Base-by-base conservation (phyloP, 2,888 invertebrate species). In the Drosophila buzzatii region DNA sequence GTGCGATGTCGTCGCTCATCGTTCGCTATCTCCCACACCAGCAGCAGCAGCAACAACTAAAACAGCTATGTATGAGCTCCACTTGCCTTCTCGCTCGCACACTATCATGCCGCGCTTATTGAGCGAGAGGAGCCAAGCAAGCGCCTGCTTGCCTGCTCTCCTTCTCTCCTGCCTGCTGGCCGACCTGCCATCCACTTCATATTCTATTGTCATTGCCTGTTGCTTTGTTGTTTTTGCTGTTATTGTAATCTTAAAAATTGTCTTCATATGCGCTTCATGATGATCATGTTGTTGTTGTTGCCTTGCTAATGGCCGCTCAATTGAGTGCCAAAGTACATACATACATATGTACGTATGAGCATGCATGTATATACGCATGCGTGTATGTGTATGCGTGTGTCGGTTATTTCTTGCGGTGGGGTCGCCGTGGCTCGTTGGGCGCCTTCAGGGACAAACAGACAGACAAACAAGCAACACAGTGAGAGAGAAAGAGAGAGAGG, bases 201-300 rank as follows among this genome's bases (percentile, higher is more conserved):
- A 89, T 85, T 89, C 85, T 89, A 85, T 85, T 85, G 88, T 89
- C 88, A 84, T 79, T 80, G 82, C 74, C 70, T 73, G 78, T 8
- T 62, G 59, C 62, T 61, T 52, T 75, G 44, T 49, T n/a, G 41
- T 14, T 44, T 4, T 31, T 61, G 70, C 56, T 82, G 68, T 75
- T 85, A 80, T 87, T 89, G 90, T 89, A 87, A 89, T 89, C 90
- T 85, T 85, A 69, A 88, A 87, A 88, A 87, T 85, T 85, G 88
- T 85, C 88, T 85, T 89, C 73, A 76, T 85, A 71, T 71, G 81
- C 78, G 77, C 62, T 60, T 69, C 42, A 62, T 14, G 41, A 64
- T 71, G 60, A 62, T 70, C 70, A 41, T 76, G 56, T 56, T 81
- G 73, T 69, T 74, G 69, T 74, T 86, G 82, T 56, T 80, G 82